phyloP scores from a whole-genome alignment of 2,797 vertebrate genomes.

The Chaenodraco wilsoni region DNA sequence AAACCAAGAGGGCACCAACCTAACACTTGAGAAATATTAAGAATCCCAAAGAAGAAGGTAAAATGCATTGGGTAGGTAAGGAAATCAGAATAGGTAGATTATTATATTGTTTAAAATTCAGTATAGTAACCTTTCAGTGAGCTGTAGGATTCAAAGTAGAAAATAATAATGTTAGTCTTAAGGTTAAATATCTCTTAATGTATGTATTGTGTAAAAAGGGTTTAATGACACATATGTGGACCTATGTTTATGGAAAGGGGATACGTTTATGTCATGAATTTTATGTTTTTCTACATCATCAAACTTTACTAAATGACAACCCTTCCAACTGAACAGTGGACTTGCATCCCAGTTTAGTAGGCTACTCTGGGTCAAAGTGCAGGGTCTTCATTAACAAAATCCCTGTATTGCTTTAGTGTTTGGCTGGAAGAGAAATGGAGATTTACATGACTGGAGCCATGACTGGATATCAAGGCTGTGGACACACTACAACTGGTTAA shows the following conservation, averaged over 20 bases:
- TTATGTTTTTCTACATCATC: not conserved
- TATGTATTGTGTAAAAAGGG: not conserved
- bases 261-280: not conserved
- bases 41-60: not conserved
- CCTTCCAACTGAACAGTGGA: not conserved
- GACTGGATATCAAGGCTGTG: conserved; percentile 48
- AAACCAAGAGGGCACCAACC: not conserved
- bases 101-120: not conserved
- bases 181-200: not conserved
- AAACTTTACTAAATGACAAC: not conserved
- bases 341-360: not conserved
- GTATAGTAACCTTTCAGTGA: not conserved
- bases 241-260: not conserved
- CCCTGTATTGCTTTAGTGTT: conserved; percentile 11
- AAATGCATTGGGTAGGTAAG: not conserved
- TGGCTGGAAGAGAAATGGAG: conserved; percentile 28
- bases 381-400: not conserved
- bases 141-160: not conserved
- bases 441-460: conserved; percentile 9
- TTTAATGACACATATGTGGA: not conserved
- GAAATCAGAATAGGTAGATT: not conserved
- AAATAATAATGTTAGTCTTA: not conserved
- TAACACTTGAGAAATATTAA: no score
- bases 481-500: conserved; percentile 44
- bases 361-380: not conserved